Evolutionary conservation across 2,113 vertebrate species (phyloP).

Genomic region (Lycaon pictus): DNA sequence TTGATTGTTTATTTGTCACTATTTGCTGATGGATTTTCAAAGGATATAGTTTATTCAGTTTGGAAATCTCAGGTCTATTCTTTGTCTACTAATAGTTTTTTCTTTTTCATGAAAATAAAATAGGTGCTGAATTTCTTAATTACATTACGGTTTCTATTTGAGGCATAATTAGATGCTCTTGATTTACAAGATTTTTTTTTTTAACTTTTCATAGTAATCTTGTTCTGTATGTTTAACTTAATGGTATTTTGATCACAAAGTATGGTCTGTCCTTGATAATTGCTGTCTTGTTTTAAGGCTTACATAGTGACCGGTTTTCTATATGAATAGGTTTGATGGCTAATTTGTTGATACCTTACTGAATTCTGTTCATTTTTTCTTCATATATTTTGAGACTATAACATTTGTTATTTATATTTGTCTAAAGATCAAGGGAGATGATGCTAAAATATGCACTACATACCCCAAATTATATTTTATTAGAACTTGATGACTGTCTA

Average conservation of each 20-base stretch:
- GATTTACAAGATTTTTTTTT: neutral
- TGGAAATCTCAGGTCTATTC: neutral
- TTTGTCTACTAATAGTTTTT: neutral
- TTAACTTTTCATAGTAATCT: neutral
- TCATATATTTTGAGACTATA: neutral
- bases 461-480: neutral
- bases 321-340: neutral
- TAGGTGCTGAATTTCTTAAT: neutral
- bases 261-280: neutral
- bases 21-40: neutral
- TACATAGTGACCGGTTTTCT: neutral
- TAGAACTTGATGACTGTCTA: neutral
- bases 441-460: neutral
- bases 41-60: neutral
- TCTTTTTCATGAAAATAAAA: neutral
- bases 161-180: neutral
- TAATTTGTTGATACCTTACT: neutral
- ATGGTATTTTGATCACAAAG: neutral
- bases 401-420: neutral
- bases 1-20: neutral
- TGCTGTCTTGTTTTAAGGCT: neutral
- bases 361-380: neutral
- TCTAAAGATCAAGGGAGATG: neutral
- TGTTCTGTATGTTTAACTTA: neutral
- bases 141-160: neutral